phyloP scores from a whole-genome alignment of 1,140 invertebrate species.

The Drosophila sproati region DNA sequence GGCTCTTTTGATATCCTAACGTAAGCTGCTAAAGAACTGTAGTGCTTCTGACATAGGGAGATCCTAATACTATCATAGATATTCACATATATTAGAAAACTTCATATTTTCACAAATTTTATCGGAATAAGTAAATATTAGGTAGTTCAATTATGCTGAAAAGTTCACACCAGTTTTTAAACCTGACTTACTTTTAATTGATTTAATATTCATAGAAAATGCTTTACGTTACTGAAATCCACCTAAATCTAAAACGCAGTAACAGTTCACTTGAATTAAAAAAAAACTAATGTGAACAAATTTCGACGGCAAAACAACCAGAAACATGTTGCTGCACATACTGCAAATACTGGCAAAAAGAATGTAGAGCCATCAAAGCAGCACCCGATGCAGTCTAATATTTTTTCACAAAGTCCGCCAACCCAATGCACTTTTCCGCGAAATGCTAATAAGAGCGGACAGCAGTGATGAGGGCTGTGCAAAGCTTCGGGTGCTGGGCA shows the following conservation, averaged over 20 bases:
- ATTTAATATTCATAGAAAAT: background rate
- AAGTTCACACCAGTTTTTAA: background rate
- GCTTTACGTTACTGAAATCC: conserved; percentile 1
- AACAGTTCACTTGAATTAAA: conserved; percentile 8
- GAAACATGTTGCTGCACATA: conserved; percentile 34
- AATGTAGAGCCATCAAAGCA: conserved; percentile 43
- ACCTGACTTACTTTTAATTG: background rate
- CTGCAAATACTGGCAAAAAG: conserved; percentile 50
- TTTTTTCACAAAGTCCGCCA: conserved; percentile 63
- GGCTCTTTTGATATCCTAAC: background rate
- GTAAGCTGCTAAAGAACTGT: too few species aligned
- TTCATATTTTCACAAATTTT: too few species aligned
- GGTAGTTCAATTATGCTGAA: too few species aligned
- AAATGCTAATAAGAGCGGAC: conserved; percentile 52
- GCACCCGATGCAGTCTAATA: conserved; percentile 34
- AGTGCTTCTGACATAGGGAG: too few species aligned
- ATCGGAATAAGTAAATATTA: too few species aligned
- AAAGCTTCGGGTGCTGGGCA: background rate
- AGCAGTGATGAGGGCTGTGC: background rate
- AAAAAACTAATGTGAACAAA: conserved; percentile 28
- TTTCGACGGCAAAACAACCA: conserved; percentile 7
- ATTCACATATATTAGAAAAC: too few species aligned
- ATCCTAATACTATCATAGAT: too few species aligned
- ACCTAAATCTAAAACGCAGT: conserved; percentile 13
- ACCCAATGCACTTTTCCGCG: conserved; percentile 60